Conservation (phyloP, 2,888 invertebrate species). For the Dioctria rufipes region DNA sequence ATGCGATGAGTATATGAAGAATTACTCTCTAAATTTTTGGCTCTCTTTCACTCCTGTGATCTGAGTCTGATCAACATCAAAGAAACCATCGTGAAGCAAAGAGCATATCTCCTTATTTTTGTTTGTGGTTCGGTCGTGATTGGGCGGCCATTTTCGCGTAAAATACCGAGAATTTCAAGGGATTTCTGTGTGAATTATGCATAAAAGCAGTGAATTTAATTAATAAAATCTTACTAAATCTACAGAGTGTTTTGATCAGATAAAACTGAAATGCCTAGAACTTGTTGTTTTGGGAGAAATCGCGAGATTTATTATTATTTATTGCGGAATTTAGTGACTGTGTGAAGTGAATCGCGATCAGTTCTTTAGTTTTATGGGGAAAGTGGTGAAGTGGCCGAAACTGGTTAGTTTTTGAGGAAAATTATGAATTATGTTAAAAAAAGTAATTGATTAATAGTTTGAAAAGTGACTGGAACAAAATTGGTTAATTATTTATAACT, state of each 20-base stretch:
- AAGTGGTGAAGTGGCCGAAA: neutral
- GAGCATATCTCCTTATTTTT: conserved; percentile 52
- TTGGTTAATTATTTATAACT: too few species aligned
- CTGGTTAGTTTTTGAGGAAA: neutral
- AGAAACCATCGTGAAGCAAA: neutral
- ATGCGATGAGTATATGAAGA: neutral
- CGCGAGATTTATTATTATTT: neutral
- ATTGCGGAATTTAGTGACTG: neutral
- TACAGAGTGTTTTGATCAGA: too few species aligned
- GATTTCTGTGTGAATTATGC: neutral
- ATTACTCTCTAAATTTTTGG: conserved; percentile 35
- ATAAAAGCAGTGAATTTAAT: neutral
- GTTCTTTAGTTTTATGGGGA: neutral
- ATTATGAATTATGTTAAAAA: too few species aligned
- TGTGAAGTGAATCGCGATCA: neutral
- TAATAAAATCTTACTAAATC: too few species aligned
- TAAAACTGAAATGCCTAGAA: too few species aligned
- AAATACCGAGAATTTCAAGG: conserved; percentile 17
- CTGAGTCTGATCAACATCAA: too few species aligned
- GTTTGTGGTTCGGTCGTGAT: conserved; percentile 54
- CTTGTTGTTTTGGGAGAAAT: too few species aligned
- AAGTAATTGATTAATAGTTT: too few species aligned
- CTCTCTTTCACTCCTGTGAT: conserved; percentile 35
- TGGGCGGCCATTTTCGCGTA: conserved; percentile 55
- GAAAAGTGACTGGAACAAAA: too few species aligned